Conservation (phyloP, 2,888 invertebrate species). For the Tenthredo scrophulariae region DNA sequence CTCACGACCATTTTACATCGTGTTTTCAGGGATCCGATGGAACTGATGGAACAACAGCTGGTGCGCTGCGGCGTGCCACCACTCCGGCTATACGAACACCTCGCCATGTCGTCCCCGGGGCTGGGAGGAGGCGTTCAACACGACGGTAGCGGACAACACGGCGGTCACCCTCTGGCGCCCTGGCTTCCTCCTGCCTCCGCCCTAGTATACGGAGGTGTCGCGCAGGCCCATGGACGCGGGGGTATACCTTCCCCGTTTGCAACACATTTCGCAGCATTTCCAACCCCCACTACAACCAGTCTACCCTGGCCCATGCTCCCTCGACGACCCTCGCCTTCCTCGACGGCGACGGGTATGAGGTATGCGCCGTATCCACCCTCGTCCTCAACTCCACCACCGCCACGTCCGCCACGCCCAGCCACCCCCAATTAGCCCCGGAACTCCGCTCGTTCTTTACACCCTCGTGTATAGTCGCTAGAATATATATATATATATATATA, state of each 20-base stretch:
- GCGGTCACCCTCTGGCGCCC: conserved; percentile 66
- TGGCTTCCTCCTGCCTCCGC: conserved; percentile 73
- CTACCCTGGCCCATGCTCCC: conserved; percentile 76
- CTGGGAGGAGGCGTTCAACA: conserved; percentile 67
- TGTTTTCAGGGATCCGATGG: conserved; percentile 75
- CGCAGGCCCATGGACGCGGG: conserved; percentile 67
- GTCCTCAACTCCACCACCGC: conserved; percentile 65
- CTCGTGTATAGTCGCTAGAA: conserved; percentile 37
- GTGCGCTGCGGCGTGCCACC: conserved; percentile 76
- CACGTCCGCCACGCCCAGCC: conserved; percentile 67
- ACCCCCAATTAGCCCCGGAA: conserved; percentile 59
- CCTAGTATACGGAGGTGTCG: conserved; percentile 71
- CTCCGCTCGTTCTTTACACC: conserved; percentile 44
- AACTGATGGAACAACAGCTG: conserved; percentile 76
- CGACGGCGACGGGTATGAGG: conserved; percentile 77
- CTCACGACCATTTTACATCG: conserved; percentile 46
- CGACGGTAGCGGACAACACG: conserved; percentile 63
- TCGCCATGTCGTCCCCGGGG: conserved; percentile 71
- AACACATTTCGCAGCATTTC: conserved; percentile 64
- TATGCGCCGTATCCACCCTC: conserved; percentile 71
- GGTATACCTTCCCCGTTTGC: conserved; percentile 71
- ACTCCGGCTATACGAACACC: conserved; percentile 75
- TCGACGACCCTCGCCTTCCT: conserved; percentile 72
- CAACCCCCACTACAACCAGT: conserved; percentile 63
- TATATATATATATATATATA: not conserved